These are phyloP conservation scores for Bovichtus diacanthus DNA, from an alignment of 2,797 vertebrate genomes.

Conservation along the genomic window DNA sequence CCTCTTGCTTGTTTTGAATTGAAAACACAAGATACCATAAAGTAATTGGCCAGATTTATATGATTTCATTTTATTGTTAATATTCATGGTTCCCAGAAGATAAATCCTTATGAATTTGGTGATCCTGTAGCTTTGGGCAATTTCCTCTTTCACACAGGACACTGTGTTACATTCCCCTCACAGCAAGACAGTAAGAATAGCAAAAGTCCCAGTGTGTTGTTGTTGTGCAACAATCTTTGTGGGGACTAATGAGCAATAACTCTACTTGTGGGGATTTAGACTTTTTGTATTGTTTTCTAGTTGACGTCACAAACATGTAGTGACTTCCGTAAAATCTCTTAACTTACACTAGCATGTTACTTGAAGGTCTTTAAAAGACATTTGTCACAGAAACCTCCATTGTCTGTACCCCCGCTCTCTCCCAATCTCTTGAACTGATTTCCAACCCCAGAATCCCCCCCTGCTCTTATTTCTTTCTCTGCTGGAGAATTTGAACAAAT, in stretches of 20 bases:
- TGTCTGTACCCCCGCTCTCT: constrained; percentile 26
- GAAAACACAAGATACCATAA: not conserved
- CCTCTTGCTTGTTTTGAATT: not conserved
- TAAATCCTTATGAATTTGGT: no score
- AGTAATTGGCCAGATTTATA: not conserved
- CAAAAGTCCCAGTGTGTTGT: not conserved
- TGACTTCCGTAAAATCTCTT: constrained; percentile 18
- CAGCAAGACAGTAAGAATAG: not conserved
- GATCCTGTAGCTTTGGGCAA: not conserved
- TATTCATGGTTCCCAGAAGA: not conserved
- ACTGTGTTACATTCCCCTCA: no score
- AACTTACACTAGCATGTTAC: constrained; percentile 17
- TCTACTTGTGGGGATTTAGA: not conserved
- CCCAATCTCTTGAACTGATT: constrained; percentile 53
- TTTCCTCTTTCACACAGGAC: not conserved
- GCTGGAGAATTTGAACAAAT: constrained; percentile 79
- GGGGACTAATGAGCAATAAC: not conserved
- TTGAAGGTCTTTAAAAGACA: constrained; percentile 28
- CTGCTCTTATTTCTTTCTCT: constrained; percentile 58
- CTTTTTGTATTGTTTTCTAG: not conserved
- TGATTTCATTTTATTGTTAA: not conserved
- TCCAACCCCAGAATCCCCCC: constrained; percentile 56
- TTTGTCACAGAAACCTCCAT: constrained; percentile 28
- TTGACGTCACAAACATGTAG: constrained; percentile 4
- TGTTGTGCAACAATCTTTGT: not conserved